These are phyloP conservation scores for Lacerta viridis DNA, from an alignment of 2,797 vertebrate genomes.

Conservation along the genomic window DNA sequence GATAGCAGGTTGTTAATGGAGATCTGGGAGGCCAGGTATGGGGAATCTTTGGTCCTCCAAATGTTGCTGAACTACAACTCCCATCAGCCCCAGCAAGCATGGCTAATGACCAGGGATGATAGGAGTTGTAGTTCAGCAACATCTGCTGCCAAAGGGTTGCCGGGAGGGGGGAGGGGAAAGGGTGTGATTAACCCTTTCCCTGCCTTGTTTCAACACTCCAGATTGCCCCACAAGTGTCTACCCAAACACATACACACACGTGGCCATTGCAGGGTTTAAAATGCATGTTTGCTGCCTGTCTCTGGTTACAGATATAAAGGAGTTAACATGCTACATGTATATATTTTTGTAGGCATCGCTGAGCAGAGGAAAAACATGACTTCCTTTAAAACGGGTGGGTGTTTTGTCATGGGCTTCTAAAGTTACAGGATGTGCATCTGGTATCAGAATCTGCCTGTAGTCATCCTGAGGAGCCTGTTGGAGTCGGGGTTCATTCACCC, in stretches of 20 bases:
- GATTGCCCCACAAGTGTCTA: no score
- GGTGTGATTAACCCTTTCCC: neutral
- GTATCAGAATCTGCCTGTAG: conserved; percentile 49
- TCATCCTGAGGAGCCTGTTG: conserved; percentile 31
- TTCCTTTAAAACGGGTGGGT: neutral
- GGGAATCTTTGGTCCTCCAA: no score
- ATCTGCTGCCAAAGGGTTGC: no score
- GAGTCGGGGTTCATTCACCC: no score
- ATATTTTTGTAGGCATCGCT: neutral
- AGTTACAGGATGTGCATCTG: neutral
- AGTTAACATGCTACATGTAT: no score
- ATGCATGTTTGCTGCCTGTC: neutral
- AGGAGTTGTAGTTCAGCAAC: no score
- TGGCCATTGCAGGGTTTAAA: neutral
- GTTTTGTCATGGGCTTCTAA: neutral
- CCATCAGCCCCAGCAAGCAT: no score
- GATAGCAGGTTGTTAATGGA: neutral
- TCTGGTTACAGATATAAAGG: neutral
- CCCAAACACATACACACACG: no score
- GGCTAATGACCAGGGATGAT: no score
- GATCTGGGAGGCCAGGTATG: no score
- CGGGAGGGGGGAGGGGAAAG: no score
- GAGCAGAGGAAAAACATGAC: neutral
- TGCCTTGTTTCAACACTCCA: neutral
- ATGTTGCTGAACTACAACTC: no score